Base-by-base conservation (phyloP, 2,888 invertebrate genomes). In the Agrochola lota region DNA sequence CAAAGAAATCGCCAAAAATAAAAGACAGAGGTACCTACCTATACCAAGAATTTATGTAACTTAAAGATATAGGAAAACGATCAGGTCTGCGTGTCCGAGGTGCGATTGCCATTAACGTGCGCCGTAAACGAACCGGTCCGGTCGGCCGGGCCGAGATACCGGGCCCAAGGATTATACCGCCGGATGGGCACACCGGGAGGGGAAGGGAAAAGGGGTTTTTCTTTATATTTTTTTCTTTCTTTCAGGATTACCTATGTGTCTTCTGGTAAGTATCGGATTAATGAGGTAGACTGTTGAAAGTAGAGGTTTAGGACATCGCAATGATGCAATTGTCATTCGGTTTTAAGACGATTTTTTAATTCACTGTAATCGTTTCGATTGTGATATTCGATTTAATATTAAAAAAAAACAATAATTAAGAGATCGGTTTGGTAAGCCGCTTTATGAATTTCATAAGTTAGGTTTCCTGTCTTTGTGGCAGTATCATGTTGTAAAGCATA, bases 81-180 rank as follows among this genome's bases (percentile, higher is more conserved):
- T 91, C 85, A 77, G 81, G 85, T 70, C 81, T 73, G 81, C 87
- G 89, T 86, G 85, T 86, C 77, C 85, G 90, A 91, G 91, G 91
- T 89, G 91, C 92, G 92, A 93, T 92, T 90, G 93, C 90, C 85
- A 92, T 94, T 93, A 94, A 91, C 92, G 91, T 89, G 88, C 82
- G 81, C 87, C 89, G 93, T 94, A 94, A 94, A 93, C 91, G 90
- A 89, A 83, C 86, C 91, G 90, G 91, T 80, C 87, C 86, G 87
- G 81, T 83, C 92, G 91, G 87, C 68, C 88, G 90, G 83, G 88
- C 87, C 85, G 88, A 92, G 95, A 95, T 95, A 95, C 92, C 90
- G 91, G 71, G 43, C 77, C 72, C 72, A 1, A n/a, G 82, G 93
- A 94, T 95, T 94, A 94, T 90, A 86, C 82, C 69, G 66, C 82